These are phyloP conservation scores for Rousettus leschenaultii DNA, from an alignment of 2,113 vertebrate genomes.

Conservation along the genomic window DNA sequence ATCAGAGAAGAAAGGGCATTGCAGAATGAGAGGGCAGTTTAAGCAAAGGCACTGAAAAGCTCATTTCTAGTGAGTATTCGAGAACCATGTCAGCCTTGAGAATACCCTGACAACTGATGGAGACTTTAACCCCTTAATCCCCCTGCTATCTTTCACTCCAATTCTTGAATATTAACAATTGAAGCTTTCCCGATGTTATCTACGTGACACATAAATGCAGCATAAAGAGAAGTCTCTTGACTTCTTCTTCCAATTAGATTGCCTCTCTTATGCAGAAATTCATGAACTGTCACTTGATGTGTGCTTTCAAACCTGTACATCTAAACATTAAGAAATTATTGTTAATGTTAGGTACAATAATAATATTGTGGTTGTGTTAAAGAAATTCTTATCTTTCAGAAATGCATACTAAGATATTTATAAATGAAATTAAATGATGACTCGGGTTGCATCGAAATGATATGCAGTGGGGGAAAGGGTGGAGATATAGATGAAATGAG, in stretches of 20 bases:
- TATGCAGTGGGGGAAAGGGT: not conserved
- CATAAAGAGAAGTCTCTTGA: not conserved
- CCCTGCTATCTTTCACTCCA: not conserved
- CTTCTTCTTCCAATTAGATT: not conserved
- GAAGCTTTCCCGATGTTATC: not conserved
- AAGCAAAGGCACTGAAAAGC: not conserved
- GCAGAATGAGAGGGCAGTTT: not conserved
- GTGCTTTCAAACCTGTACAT: not conserved
- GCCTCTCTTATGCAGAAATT: not conserved
- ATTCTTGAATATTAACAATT: not conserved
- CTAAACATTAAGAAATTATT: not conserved
- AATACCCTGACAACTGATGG: not conserved
- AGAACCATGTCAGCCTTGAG: not conserved
- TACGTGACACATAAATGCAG: not conserved
- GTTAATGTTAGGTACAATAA: not conserved
- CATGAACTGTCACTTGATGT: not conserved
- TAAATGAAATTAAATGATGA: constrained; percentile 5
- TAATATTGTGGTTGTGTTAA: not conserved
- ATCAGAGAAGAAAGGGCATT: not conserved
- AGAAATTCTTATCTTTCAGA: not conserved
- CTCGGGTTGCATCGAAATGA: not conserved
- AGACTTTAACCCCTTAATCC: not conserved
- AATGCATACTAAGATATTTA: not conserved
- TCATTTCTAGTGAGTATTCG: not conserved
- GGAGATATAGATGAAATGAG: not conserved